These are phyloP conservation scores for Mus minutoides DNA, from an alignment of 2,797 vertebrate species.

Conservation along the genomic window DNA sequence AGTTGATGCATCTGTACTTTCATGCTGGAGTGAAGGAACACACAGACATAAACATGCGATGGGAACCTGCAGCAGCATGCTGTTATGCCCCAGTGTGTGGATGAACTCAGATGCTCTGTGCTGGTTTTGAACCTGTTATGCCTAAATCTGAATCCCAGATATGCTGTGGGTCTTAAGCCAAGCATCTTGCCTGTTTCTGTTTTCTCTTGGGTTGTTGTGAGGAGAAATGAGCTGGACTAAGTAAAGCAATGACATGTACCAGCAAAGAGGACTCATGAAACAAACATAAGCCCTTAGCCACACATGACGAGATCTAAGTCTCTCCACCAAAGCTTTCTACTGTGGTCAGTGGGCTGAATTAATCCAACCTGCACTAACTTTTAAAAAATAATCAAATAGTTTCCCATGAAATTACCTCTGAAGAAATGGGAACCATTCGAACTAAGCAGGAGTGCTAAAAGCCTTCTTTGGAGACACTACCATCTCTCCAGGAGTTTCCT, in stretches of 20 bases:
- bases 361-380: conserved; percentile 63
- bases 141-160: background rate
- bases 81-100: background rate
- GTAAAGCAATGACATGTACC: background rate
- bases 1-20: background rate
- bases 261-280: conserved; percentile 18
- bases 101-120: fast-evolving
- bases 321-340: background rate
- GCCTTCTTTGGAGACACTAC: conserved; percentile 18
- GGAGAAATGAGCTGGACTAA: background rate
- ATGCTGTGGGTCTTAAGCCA: background rate
- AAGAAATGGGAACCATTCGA: conserved; percentile 56
- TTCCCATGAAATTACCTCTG: conserved; percentile 44
- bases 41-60: too few relatives aligned
- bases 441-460: conserved; percentile 30
- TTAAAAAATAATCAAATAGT: conserved; percentile 68
- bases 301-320: conserved; percentile 31
- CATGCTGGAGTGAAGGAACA: background rate
- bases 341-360: conserved; percentile 38
- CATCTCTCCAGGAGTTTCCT: conserved; percentile 60
- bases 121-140: background rate
- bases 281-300: conserved; percentile 1
- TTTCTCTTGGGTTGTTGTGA: background rate
- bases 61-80: background rate
- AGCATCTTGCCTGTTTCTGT: background rate